These are phyloP conservation scores for Anguilla marmorata DNA, from an alignment of 2,797 vertebrate species.

Conservation along the genomic window DNA sequence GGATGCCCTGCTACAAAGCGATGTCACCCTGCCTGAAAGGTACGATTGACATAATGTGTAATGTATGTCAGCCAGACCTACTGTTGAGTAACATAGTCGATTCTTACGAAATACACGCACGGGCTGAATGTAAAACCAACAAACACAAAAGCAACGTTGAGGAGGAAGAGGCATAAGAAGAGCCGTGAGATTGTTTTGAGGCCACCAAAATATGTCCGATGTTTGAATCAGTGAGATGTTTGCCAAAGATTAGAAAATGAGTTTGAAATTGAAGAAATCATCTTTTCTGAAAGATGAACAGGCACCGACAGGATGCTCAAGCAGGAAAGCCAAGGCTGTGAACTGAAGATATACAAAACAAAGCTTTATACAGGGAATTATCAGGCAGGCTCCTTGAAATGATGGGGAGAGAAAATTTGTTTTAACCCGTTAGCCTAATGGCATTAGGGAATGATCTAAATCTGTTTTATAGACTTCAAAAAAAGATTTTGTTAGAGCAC, in stretches of 20 bases:
- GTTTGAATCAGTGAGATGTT: background rate
- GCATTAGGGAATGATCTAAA: background rate
- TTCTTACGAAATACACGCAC: background rate
- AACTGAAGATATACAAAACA: too few relatives aligned
- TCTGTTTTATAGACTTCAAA: background rate
- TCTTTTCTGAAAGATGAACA: background rate
- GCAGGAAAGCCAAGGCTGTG: too few relatives aligned
- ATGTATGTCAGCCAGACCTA: background rate
- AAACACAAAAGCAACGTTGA: background rate
- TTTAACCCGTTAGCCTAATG: too few relatives aligned
- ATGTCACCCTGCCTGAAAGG: background rate
- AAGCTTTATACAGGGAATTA: too few relatives aligned
- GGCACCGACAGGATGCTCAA: background rate
- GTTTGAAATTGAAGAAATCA: background rate
- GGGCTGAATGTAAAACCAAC: background rate
- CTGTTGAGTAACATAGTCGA: background rate
- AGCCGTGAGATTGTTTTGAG: background rate
- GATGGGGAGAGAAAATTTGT: background rate
- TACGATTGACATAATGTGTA: background rate
- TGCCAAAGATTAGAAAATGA: background rate
- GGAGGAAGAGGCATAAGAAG: background rate
- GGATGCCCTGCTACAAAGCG: conserved; percentile 1
- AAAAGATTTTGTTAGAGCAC: background rate
- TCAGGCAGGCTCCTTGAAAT: background rate
- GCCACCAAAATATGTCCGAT: background rate